A percentile compares a stretch with the other conserved stretches of the same genome.
Evolutionary conservation across 2,113 vertebrate species (phyloP).

Genomic region (Platysteira castanea): DNA sequence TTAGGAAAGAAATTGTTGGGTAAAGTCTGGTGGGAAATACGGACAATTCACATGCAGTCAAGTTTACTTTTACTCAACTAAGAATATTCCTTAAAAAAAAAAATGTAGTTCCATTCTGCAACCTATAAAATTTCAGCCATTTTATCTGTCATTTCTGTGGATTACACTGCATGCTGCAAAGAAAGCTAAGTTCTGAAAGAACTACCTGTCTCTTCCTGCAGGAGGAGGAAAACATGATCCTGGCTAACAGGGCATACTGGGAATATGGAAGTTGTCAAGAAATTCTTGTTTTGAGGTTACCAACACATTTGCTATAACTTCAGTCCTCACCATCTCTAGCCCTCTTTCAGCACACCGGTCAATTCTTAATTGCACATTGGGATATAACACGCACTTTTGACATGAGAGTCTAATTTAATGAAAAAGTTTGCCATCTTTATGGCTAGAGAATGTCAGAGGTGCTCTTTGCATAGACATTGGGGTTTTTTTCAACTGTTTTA

Average conservation of each 20-base stretch:
- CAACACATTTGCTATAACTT: not conserved
- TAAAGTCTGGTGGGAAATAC: not conserved
- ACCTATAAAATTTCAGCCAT: not conserved
- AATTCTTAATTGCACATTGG: not conserved
- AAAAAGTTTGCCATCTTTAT: not conserved
- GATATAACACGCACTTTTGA: not conserved
- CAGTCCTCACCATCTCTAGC: not conserved
- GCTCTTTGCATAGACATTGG: not conserved
- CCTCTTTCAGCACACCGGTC: not conserved
- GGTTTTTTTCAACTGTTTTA: not conserved
- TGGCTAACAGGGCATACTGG: constrained; percentile 4
- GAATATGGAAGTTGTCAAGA: constrained; percentile 26
- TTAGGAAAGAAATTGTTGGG: not conserved
- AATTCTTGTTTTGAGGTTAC: not conserved
- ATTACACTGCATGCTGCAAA: not conserved
- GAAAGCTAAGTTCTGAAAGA: not conserved
- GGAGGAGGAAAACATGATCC: not conserved
- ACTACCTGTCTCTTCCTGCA: not conserved
- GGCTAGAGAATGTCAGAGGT: not conserved
- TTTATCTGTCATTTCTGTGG: not conserved
- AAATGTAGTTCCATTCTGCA: not conserved
- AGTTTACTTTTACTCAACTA: not conserved
- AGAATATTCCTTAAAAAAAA: not conserved
- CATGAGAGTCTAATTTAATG: constrained; percentile 21
- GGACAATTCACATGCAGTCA: not conserved